These are phyloP conservation scores for Dryobota labecula DNA, from an alignment of 2,888 invertebrate genomes.

Conservation along the genomic window DNA sequence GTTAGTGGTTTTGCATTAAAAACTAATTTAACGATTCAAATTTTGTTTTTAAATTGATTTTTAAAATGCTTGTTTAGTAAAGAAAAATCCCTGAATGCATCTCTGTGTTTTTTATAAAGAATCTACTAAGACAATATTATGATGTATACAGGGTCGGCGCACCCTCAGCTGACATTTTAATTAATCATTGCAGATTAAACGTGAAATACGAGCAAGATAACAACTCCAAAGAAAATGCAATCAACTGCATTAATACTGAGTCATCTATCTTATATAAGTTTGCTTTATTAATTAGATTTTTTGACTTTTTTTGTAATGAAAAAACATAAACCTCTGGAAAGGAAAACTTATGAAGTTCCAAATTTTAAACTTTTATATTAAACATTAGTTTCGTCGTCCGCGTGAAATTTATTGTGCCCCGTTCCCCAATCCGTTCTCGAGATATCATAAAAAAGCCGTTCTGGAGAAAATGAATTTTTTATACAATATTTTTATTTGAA, in stretches of 20 bases:
- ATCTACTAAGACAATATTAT: constrained; percentile 80
- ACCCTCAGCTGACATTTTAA: constrained; percentile 82
- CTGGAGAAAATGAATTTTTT: no score
- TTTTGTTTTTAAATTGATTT: no score
- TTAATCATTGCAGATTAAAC: constrained; percentile 89
- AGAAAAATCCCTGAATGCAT: constrained; percentile 64
- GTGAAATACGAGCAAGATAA: constrained; percentile 82
- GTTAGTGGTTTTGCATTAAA: no score
- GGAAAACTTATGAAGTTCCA: not conserved
- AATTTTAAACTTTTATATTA: not conserved
- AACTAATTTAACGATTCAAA: no score
- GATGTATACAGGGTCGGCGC: constrained; percentile 78
- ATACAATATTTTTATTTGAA: no score
- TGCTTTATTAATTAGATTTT: constrained; percentile 44
- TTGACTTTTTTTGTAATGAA: not conserved
- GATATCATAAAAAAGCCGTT: no score
- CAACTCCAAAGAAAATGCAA: constrained; percentile 67
- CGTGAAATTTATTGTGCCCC: no score
- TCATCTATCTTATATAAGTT: constrained; percentile 48
- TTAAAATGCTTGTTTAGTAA: no score
- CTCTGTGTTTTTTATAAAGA: constrained; percentile 75
- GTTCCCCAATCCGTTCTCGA: no score
- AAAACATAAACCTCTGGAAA: not conserved
- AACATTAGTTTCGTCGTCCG: no score
- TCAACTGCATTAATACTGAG: constrained; percentile 56